Evolutionary conservation across 2,888 invertebrate genomes (phyloP).

Genomic region (Criorhina ranunculi): DNA sequence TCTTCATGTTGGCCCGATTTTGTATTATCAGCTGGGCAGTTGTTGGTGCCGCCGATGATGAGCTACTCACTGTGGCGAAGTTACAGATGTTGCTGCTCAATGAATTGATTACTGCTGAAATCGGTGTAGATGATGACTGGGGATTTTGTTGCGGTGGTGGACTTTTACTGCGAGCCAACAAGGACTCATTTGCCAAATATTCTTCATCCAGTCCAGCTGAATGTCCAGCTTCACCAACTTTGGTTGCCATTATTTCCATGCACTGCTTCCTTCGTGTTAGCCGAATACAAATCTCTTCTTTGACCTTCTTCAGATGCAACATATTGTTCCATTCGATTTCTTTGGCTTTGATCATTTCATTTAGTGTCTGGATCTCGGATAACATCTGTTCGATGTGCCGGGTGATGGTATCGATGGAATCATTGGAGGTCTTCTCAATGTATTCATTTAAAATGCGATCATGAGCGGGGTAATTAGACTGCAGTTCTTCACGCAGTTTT

Average conservation of each 20-base stretch:
- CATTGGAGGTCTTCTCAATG: constrained; percentile 87
- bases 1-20: constrained; percentile 81
- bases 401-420: constrained; percentile 87
- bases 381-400: constrained; percentile 88
- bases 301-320: constrained; percentile 91
- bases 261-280: constrained; percentile 89
- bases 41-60: constrained; percentile 71
- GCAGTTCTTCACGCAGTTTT: constrained; percentile 85
- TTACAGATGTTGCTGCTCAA: constrained; percentile 61
- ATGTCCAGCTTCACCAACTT: constrained; percentile 78
- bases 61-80: constrained; percentile 72
- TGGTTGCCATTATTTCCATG: constrained; percentile 82
- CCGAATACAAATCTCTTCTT: constrained; percentile 91
- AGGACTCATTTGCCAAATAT: constrained; percentile 50
- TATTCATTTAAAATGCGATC: constrained; percentile 88
- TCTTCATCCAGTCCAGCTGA: constrained; percentile 74
- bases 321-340: constrained; percentile 95
- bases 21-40: constrained; percentile 80
- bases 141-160: constrained; percentile 48
- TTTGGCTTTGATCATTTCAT: constrained; percentile 91
- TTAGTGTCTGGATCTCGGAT: constrained; percentile 89
- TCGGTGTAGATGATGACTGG: constrained; percentile 51
- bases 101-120: constrained; percentile 46
- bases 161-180: constrained; percentile 44
- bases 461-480: constrained; percentile 86